Percentiles rank a stretch among this genome's conserved stretches.
Conservation (phyloP, 2,888 invertebrate genomes). For the Tyria jacobaeae region DNA sequence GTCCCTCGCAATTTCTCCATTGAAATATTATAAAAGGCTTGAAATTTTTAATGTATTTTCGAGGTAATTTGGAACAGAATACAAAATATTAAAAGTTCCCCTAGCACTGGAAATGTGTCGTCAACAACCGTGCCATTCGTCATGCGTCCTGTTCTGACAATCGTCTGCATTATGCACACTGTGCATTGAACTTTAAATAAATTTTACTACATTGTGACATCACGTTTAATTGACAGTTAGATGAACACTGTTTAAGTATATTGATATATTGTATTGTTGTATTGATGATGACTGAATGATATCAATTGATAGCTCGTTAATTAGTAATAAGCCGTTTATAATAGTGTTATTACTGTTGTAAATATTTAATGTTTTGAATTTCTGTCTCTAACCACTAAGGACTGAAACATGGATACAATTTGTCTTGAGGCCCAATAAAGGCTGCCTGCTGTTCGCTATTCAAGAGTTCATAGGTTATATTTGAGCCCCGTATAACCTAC, state of each 20-base stretch:
- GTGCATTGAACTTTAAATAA: constrained; percentile 52
- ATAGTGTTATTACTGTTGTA: no score
- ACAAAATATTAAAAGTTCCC: constrained; percentile 78
- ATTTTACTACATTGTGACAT: constrained; percentile 46
- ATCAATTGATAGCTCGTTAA: background rate
- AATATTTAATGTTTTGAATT: background rate
- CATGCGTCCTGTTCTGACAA: constrained; percentile 58
- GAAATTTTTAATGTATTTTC: constrained; percentile 59
- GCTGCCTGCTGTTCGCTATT: no score
- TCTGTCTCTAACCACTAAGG: no score
- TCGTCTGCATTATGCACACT: constrained; percentile 53
- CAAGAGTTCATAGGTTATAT: no score
- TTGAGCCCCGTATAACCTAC: no score
- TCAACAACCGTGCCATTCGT: constrained; percentile 65
- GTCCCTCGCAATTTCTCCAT: constrained; percentile 49
- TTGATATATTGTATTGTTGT: background rate
- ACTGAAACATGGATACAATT: no score
- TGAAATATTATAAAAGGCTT: constrained; percentile 61
- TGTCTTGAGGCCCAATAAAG: no score
- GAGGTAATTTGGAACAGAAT: constrained; percentile 77
- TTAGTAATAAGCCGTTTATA: background rate
- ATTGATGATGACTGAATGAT: background rate
- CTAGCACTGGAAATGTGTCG: constrained; percentile 63
- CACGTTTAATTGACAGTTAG: constrained; percentile 35
- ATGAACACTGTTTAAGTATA: constrained; percentile 6